These are phyloP conservation scores for Lysandra coridon DNA, from an alignment of 2,888 invertebrate genomes.

Conservation along the genomic window DNA sequence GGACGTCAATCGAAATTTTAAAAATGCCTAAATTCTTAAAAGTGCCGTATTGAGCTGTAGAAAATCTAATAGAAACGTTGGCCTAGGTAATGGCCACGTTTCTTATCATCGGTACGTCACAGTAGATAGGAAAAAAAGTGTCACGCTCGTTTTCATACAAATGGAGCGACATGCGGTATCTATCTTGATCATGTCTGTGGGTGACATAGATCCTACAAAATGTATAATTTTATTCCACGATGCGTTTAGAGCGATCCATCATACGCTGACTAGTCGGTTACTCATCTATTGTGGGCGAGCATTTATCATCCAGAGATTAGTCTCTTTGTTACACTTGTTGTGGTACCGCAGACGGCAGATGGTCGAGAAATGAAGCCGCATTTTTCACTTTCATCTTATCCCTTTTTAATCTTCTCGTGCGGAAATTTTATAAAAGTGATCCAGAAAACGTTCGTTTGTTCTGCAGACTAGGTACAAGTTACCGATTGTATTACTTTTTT, in stretches of 20 bases:
- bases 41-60: too few relatives aligned
- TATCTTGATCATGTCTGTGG: background rate
- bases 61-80: too few relatives aligned
- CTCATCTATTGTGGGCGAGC: background rate
- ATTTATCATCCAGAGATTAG: slow-evolving; percentile 9
- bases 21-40: too few relatives aligned
- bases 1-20: too few relatives aligned
- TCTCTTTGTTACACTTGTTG: slow-evolving; percentile 12
- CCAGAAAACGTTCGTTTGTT: background rate
- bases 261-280: background rate
- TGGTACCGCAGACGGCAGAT: background rate
- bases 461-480: background rate
- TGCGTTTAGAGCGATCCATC: background rate
- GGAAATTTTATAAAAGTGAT: slow-evolving; percentile 1
- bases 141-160: too few relatives aligned
- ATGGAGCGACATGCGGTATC: too few relatives aligned
- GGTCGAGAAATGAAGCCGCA: background rate
- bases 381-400: background rate
- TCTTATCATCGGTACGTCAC: too few relatives aligned
- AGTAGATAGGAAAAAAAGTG: too few relatives aligned
- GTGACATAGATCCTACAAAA: background rate
- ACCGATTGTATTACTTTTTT: too few relatives aligned
- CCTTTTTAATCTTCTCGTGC: background rate
- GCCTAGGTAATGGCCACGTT: too few relatives aligned
- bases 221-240: background rate